Base-by-base conservation (phyloP, 23 tunicate species). In the Styela clava region DNA sequence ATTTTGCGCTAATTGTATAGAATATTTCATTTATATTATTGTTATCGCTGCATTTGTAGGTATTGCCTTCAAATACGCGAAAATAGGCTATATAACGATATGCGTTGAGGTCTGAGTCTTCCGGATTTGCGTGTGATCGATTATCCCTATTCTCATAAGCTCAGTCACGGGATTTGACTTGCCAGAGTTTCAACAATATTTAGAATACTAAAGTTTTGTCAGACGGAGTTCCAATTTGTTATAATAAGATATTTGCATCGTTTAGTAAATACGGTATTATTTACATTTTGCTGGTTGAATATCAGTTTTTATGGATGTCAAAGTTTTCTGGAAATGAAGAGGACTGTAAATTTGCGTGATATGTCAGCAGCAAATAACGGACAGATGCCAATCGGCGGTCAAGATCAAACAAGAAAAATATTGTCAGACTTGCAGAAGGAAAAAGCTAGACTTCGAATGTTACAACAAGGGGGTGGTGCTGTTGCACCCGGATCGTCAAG, bases 271-370 rank as follows among this genome's bases (percentile, higher is more conserved):
- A n/a, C n/a, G n/a, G n/a, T n/a, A n/a, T n/a, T n/a, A n/a, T n/a
- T n/a, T n/a, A n/a, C n/a, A n/a, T n/a, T n/a, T n/a, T n/a, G n/a
- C n/a, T n/a, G n/a, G 12, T 44, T 44, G 56, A 44, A 7, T 44
- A 44, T 7, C 56, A 44, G n/a, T 44, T 44, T 44, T 44, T 44
- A 44, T 65, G 70, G 31, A 65, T 65, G 16, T 16, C 31, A 7
- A 5, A 7, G 29, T 7, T 24, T 65, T 3, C 70, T 16, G 70
- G 85, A 1, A 34, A 82, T 82, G 87, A 89, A 89, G 37, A 69
- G 95, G 51, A 89, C 95, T 20, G 95, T 89, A 16, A 89, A 89
- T 74, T 74, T 89, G 3, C 67, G 95, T 12, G 95, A 89, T 20
- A 89, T 89, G 95, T 89, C 95, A 28, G 95, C 95, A 12, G 31